These are phyloP conservation scores for Isaurus tuberculatus DNA, from an alignment of 92 coral and sea anemone species.

Conservation along the genomic window DNA sequence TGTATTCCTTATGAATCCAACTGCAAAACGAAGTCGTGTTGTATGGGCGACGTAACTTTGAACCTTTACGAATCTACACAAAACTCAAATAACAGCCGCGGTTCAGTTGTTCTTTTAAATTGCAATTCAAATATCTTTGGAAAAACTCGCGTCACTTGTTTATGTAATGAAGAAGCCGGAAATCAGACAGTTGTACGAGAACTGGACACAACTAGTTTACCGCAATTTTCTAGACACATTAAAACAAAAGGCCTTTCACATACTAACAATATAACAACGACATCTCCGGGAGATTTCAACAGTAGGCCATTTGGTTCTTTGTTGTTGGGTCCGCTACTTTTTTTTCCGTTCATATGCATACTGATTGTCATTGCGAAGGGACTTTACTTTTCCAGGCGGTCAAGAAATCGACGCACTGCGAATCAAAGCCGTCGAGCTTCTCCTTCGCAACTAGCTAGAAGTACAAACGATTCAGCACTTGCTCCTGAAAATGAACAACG, in stretches of 20 bases:
- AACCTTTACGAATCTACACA: not conserved
- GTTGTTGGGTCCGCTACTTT: not conserved
- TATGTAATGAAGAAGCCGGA: not conserved
- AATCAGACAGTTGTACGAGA: not conserved
- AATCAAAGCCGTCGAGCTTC: not conserved
- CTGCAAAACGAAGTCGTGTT: not conserved
- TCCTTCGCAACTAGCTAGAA: not conserved
- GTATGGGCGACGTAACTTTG: not conserved
- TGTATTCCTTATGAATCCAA: not conserved
- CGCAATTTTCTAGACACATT: not conserved
- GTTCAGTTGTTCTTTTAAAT: not conserved
- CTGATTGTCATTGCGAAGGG: not conserved
- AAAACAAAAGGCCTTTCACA: not conserved
- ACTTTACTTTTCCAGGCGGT: not conserved
- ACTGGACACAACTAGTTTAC: too few relatives aligned
- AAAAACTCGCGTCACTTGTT: not conserved
- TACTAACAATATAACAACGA: not conserved
- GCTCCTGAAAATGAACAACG: not conserved
- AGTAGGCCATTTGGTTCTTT: not conserved
- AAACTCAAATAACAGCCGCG: not conserved
- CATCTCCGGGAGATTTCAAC: too few relatives aligned
- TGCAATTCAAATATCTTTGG: not conserved
- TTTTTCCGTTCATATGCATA: constrained; percentile 2
- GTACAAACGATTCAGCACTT: not conserved
- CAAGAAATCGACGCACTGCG: not conserved